phyloP scores from a whole-genome alignment of 1,140 invertebrate species.

The Bradysia coprophila region DNA sequence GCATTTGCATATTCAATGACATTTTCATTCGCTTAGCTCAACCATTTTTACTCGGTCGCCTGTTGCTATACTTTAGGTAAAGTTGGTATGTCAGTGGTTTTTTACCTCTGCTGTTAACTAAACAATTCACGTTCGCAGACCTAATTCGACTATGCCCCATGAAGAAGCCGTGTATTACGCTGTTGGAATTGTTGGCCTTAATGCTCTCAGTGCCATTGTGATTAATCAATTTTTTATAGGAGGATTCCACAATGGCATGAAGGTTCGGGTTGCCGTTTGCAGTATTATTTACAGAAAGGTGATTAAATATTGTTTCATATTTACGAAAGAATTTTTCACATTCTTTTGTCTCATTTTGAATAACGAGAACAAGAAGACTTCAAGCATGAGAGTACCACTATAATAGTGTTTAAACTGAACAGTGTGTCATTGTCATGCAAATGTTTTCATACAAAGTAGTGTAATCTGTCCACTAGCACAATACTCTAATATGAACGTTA shows the following conservation, averaged over 20 bases:
- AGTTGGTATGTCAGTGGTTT: slow-evolving; percentile 4
- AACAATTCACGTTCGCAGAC: not conserved
- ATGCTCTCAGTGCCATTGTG: slow-evolving; percentile 27
- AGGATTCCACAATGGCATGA: slow-evolving; percentile 37
- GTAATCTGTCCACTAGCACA: no score
- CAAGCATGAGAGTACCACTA: no score
- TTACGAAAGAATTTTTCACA: not conserved
- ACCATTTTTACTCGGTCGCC: slow-evolving; percentile 1
- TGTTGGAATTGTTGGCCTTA: slow-evolving; percentile 32
- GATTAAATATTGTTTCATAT: slow-evolving; percentile 5
- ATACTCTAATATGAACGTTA: no score
- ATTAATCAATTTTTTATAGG: slow-evolving; percentile 39
- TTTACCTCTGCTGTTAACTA: no score
- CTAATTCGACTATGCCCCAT: slow-evolving; percentile 14
- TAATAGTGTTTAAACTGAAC: no score
- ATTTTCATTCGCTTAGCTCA: not conserved
- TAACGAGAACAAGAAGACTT: no score
- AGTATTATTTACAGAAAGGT: slow-evolving; percentile 50
- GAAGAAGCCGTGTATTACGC: slow-evolving; percentile 33
- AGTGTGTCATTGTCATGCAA: no score
- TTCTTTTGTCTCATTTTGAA: not conserved
- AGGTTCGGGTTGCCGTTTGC: slow-evolving; percentile 36
- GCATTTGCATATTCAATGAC: not conserved
- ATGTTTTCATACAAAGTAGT: no score
- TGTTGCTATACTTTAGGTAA: slow-evolving; percentile 3